Conservation (phyloP, 2,888 invertebrate genomes). For the Escarpia spicata region DNA sequence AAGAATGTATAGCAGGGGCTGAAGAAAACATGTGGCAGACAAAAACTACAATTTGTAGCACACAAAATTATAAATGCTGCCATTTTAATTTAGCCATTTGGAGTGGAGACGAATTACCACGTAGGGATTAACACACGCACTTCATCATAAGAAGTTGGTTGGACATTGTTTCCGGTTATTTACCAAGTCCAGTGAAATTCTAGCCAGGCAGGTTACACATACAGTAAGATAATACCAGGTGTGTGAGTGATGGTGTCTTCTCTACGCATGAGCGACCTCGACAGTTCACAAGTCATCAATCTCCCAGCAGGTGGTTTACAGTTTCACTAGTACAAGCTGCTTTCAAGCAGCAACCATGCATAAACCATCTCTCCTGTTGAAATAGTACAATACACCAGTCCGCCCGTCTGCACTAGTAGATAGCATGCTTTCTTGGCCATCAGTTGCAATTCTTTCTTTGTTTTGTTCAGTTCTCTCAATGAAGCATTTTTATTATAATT, state of each 20-base stretch:
- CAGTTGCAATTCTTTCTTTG: not conserved
- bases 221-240: constrained; percentile 6
- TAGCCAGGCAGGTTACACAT: not conserved
- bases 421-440: not conserved
- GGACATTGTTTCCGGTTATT: not conserved
- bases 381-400: not conserved
- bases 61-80: not conserved
- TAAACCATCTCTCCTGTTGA: not conserved
- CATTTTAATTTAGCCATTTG: not conserved
- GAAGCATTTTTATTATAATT: too few species aligned
- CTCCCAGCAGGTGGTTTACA: not conserved
- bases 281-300: not conserved
- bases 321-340: not conserved
- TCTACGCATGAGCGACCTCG: not conserved
- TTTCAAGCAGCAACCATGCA: not conserved
- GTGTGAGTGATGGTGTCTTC: not conserved
- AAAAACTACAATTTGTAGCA: not conserved
- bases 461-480: not conserved
- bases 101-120: not conserved
- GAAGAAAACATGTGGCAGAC: not conserved
- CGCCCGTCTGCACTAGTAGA: not conserved
- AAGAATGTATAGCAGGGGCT: not conserved
- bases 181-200: constrained; percentile 11
- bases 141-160: not conserved
- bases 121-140: not conserved